Evolutionary conservation across 2,113 vertebrate species (phyloP).

Genomic region (Perca flavescens): DNA sequence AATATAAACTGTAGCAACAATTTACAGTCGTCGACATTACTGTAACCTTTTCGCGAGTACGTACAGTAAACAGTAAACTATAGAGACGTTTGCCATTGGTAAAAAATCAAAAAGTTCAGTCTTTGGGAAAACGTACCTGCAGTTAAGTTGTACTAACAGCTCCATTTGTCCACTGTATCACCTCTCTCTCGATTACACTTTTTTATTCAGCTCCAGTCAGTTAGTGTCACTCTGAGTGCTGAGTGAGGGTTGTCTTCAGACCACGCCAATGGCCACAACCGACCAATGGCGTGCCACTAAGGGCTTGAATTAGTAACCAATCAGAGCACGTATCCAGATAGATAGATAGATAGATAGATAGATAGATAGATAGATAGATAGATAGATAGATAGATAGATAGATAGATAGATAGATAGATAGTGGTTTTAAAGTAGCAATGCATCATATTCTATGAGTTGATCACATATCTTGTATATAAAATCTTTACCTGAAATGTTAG

Average conservation of each 20-base stretch:
- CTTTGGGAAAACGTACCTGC: constrained; percentile 28
- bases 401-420: neutral
- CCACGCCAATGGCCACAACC: constrained; percentile 33
- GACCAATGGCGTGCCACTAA: constrained; percentile 24
- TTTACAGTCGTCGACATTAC: neutral
- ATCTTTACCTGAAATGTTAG: neutral
- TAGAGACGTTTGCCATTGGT: neutral
- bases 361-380: constrained; percentile 26
- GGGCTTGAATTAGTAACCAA: neutral
- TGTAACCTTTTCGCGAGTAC: neutral
- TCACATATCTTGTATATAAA: neutral
- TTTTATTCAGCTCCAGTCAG: neutral
- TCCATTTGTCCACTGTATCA: neutral
- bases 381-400: constrained; percentile 7
- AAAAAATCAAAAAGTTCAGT: neutral
- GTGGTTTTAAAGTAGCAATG: no score
- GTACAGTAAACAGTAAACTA: neutral
- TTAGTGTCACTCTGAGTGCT: neutral
- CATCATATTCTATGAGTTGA: neutral
- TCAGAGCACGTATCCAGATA: constrained; percentile 9
- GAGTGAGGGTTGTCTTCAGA: neutral
- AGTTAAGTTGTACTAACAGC: neutral
- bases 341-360: constrained; percentile 11
- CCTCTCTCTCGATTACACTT: neutral
- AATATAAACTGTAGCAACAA: neutral